Evolutionary conservation across 2,113 vertebrate species (phyloP).

Genomic region (Antigone vipio): DNA sequence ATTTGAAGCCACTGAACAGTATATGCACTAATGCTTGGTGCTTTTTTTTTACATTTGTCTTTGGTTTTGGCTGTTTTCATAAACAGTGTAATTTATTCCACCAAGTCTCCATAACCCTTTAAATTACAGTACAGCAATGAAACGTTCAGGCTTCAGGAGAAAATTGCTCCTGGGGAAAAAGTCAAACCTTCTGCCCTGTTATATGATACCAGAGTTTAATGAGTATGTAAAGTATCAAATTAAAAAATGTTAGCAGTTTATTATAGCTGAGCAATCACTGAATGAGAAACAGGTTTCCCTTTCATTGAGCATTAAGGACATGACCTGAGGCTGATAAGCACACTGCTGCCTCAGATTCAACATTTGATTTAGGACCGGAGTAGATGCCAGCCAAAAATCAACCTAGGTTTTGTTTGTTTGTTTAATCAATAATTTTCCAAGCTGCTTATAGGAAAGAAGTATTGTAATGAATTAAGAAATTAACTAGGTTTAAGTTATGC

Average conservation of each 20-base stretch:
- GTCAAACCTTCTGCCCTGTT: slow-evolving; percentile 55
- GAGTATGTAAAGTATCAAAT: slow-evolving; percentile 71
- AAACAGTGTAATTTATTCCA: slow-evolving; percentile 42
- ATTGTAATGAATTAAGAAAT: slow-evolving; percentile 54
- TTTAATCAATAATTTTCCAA: slow-evolving; percentile 59
- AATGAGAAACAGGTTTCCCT: slow-evolving; percentile 70
- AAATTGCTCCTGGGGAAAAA: slow-evolving; percentile 60
- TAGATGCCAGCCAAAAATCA: slow-evolving; percentile 9
- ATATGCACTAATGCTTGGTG: not conserved
- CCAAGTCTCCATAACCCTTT: slow-evolving; percentile 1
- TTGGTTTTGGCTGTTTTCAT: slow-evolving; percentile 27
- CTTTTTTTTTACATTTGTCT: not conserved
- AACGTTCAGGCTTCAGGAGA: slow-evolving; percentile 51
- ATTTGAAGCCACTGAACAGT: not conserved
- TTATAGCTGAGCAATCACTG: slow-evolving; percentile 69
- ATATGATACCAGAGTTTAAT: slow-evolving; percentile 62
- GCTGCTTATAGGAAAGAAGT: slow-evolving; percentile 19
- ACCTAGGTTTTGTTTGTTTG: slow-evolving; percentile 43
- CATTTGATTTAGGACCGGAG: slow-evolving; percentile 42
- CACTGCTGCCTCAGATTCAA: slow-evolving; percentile 38
- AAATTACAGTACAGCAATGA: slow-evolving; percentile 48
- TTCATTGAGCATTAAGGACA: slow-evolving; percentile 68
- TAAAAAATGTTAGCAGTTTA: slow-evolving; percentile 68
- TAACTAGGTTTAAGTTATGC: slow-evolving; percentile 43
- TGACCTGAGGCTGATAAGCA: slow-evolving; percentile 62